Evolutionary conservation across 2,888 invertebrate genomes (phyloP).

Genomic region (Brassicogethes aeneus): DNA sequence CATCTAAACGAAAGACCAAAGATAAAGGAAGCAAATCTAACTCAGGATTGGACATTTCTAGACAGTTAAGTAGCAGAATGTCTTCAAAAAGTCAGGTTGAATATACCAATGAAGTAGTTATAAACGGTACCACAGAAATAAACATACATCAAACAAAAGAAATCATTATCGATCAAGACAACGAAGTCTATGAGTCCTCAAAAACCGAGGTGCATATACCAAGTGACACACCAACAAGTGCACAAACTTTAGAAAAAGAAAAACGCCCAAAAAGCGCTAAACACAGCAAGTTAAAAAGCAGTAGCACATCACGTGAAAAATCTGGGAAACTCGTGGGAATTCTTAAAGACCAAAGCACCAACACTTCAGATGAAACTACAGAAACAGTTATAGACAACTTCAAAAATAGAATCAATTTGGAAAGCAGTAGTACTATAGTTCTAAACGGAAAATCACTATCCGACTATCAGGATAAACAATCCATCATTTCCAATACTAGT

Average conservation of each 20-base stretch:
- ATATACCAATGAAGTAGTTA: conserved; percentile 29
- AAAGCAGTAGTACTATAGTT: conserved; percentile 2
- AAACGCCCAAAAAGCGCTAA: conserved; percentile 31
- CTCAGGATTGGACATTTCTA: neutral
- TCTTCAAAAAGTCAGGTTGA: conserved; percentile 19
- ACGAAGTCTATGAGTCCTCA: neutral
- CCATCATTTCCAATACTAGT: conserved; percentile 32
- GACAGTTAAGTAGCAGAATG: neutral
- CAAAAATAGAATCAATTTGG: conserved; percentile 1
- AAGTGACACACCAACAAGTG: neutral
- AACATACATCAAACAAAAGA: conserved; percentile 31
- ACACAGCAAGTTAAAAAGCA: conserved; percentile 17
- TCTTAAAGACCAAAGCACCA: conserved; percentile 21
- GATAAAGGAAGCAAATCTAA: conserved; percentile 14
- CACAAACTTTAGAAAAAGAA: conserved; percentile 16
- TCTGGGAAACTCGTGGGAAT: conserved; percentile 3
- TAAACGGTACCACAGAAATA: conserved; percentile 31
- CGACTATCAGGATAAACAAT: conserved; percentile 23
- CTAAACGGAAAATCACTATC: conserved; percentile 2
- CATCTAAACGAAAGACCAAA: neutral
- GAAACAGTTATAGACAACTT: conserved; percentile 18
- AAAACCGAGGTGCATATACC: neutral
- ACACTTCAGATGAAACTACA: conserved; percentile 22
- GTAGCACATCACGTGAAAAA: conserved; percentile 7
- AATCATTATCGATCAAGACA: conserved; percentile 20